Evolutionary conservation across 2,113 vertebrate genomes (phyloP).

Genomic region (Larimichthys polyactis): DNA sequence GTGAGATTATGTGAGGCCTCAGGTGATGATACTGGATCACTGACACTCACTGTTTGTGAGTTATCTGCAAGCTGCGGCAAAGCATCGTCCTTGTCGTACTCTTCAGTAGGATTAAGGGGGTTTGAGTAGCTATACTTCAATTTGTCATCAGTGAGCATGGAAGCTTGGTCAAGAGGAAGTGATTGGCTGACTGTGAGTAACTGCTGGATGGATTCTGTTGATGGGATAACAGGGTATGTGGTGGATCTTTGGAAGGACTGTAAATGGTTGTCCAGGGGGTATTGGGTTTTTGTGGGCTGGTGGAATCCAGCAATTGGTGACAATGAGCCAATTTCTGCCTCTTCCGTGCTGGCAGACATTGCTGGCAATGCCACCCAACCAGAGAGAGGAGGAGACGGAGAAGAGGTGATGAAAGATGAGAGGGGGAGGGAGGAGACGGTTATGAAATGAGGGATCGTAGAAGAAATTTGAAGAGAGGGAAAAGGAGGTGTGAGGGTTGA

Average conservation of each 20-base stretch:
- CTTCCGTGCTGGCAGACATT: conserved; percentile 6
- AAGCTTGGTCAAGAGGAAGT: neutral
- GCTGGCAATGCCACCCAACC: neutral
- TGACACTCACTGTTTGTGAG: neutral
- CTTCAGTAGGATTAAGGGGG: neutral
- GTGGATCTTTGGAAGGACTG: conserved; percentile 13
- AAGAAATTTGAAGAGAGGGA: conserved; percentile 20
- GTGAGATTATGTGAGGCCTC: conserved; percentile 8
- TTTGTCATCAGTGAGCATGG: neutral
- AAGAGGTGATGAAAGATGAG: neutral
- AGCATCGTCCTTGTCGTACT: neutral
- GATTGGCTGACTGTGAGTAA: conserved; percentile 12
- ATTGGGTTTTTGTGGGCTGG: conserved; percentile 18
- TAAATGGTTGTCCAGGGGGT: conserved; percentile 17
- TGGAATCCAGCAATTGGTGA: conserved; percentile 48
- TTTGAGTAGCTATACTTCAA: neutral
- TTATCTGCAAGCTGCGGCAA: neutral
- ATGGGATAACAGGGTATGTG: neutral
- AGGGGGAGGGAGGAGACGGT: neutral
- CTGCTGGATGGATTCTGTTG: conserved; percentile 8
- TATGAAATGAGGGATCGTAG: too few species aligned
- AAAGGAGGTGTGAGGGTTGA: neutral
- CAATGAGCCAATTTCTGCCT: conserved; percentile 24
- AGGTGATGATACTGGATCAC: neutral
- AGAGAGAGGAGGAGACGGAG: conserved; percentile 10